These are phyloP conservation scores for Epicampocera succincta DNA, from an alignment of 2,888 invertebrate genomes.

Conservation along the genomic window DNA sequence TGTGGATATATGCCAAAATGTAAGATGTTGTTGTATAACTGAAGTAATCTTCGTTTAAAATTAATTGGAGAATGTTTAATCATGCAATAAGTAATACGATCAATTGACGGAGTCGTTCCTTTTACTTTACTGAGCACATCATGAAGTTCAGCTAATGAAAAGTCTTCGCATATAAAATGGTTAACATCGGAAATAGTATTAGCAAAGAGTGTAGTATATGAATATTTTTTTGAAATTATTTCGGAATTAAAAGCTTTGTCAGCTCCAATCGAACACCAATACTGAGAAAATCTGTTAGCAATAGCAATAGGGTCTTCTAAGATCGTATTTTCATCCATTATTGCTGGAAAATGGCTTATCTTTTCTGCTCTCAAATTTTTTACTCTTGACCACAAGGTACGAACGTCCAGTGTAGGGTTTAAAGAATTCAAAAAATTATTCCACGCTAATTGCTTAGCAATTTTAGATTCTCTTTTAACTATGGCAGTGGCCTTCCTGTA, in stretches of 20 bases:
- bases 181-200: slow-evolving; percentile 7
- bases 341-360: no score
- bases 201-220: background rate
- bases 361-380: background rate
- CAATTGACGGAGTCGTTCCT: background rate
- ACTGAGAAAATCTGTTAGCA: background rate
- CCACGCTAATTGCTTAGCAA: background rate
- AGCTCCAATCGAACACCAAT: slow-evolving; percentile 31
- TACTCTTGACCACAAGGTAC: background rate
- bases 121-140: background rate
- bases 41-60: background rate
- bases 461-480: background rate
- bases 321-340: no score
- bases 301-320: background rate
- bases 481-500: background rate
- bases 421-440: background rate
- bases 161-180: background rate
- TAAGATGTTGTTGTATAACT: background rate
- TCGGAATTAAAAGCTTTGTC: slow-evolving; percentile 7
- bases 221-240: background rate
- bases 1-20: background rate
- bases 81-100: background rate
- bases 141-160: background rate
- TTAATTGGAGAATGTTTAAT: background rate
- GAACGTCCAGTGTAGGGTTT: background rate